Percentiles rank a stretch among this genome's conserved stretches.
Conservation (phyloP, 2,797 vertebrate genomes). For the Anniella stebbinsi region DNA sequence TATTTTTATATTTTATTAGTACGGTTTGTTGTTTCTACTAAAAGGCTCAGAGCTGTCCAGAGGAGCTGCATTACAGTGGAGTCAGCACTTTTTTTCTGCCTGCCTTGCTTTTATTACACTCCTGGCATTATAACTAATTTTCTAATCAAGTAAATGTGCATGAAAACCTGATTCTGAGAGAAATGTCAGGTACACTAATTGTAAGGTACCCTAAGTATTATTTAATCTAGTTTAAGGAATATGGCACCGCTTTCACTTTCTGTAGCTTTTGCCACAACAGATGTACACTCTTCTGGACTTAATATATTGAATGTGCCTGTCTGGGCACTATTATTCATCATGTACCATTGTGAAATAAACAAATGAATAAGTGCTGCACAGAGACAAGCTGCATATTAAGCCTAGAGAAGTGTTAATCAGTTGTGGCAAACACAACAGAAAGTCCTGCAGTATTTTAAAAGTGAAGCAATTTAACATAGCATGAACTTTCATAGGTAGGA, state of each 20-base stretch:
- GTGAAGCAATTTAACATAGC: neutral
- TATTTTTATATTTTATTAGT: constrained; percentile 73
- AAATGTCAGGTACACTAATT: constrained; percentile 42
- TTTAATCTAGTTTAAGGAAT: constrained; percentile 51
- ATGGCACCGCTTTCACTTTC: constrained; percentile 37
- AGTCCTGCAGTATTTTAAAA: neutral
- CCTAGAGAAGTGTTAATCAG: neutral
- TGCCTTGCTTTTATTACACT: constrained; percentile 69
- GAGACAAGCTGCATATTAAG: neutral
- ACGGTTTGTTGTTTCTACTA: constrained; percentile 70
- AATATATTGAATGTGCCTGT: neutral
- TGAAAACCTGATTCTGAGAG: constrained; percentile 59
- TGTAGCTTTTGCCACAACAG: constrained; percentile 16
- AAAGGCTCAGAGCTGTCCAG: constrained; percentile 65
- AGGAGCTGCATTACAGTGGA: constrained; percentile 69
- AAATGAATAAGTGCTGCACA: neutral
- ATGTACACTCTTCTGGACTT: neutral
- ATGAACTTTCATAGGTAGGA: neutral
- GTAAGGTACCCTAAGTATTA: constrained; percentile 19
- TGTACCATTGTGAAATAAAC: constrained; percentile 19
- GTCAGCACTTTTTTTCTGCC: constrained; percentile 73
- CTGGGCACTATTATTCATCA: neutral
- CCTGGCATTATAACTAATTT: constrained; percentile 71
- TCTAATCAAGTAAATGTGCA: constrained; percentile 76
- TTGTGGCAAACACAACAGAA: neutral